phyloP scores from a whole-genome alignment of 1,140 invertebrate species.

The Branchinecta lynchi region DNA sequence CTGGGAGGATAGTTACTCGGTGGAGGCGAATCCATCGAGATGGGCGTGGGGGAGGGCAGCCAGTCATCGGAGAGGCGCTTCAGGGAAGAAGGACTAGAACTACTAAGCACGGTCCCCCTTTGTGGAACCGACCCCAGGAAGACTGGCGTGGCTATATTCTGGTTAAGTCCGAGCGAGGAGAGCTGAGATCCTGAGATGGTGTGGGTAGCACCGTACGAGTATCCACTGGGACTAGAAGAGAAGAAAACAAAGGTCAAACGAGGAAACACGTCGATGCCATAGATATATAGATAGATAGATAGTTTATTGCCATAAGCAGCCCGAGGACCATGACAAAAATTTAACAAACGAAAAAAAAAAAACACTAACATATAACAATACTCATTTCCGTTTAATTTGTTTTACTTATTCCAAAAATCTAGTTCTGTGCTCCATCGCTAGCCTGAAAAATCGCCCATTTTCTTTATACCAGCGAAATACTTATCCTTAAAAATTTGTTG shows the following conservation, averaged over 20 bases:
- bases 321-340: too few species aligned
- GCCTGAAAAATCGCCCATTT: too few species aligned
- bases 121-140: not conserved
- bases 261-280: too few species aligned
- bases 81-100: constrained; percentile 1
- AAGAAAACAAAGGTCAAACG: not conserved
- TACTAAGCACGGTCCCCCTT: not conserved
- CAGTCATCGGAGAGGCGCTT: not conserved
- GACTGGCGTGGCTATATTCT: not conserved
- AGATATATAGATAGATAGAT: too few species aligned
- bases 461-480: too few species aligned
- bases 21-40: not conserved
- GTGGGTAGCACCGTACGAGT: not conserved
- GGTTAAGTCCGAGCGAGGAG: not conserved
- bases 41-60: not conserved
- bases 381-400: too few species aligned
- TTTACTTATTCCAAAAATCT: too few species aligned
- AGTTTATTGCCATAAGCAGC: too few species aligned
- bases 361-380: too few species aligned
- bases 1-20: not conserved
- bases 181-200: constrained; percentile 5
- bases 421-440: too few species aligned
- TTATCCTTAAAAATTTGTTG: too few species aligned
- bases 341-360: too few species aligned
- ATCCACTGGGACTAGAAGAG: not conserved